A percentile compares a stretch with the other conserved stretches of the same genome.
Evolutionary conservation across 2,113 vertebrate species (phyloP).

Genomic region (Callopanchax toddi): DNA sequence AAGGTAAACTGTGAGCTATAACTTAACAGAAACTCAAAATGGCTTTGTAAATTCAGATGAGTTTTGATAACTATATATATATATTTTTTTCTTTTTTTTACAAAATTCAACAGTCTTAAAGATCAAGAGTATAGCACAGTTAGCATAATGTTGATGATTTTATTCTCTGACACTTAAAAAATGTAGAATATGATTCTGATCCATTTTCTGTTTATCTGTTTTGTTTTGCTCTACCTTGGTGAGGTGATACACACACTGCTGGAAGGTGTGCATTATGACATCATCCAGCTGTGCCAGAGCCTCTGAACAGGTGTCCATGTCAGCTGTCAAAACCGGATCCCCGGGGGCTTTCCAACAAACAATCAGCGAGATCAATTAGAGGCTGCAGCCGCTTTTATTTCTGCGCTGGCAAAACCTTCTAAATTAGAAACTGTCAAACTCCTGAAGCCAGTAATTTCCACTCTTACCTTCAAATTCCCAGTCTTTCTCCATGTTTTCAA

Average conservation of each 20-base stretch:
- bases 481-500: constrained; percentile 89
- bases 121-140: too few relatives aligned
- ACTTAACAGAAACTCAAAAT: too few relatives aligned
- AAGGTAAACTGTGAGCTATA: too few relatives aligned
- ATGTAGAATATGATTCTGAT: too few relatives aligned
- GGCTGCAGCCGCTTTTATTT: constrained; percentile 7
- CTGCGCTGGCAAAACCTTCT: constrained; percentile 5
- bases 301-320: constrained; percentile 91
- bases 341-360: constrained; percentile 69
- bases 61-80: too few relatives aligned
- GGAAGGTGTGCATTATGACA: constrained; percentile 95
- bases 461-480: constrained; percentile 90
- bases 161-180: too few relatives aligned
- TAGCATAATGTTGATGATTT: too few relatives aligned
- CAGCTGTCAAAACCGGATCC: constrained; percentile 84
- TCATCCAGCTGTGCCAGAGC: constrained; percentile 92
- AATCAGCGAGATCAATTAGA: constrained; percentile 16
- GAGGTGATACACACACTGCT: constrained; percentile 94
- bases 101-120: too few relatives aligned
- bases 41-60: too few relatives aligned
- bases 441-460: not conserved
- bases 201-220: not conserved
- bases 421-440: not conserved
- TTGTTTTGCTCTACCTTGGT: constrained; percentile 83
- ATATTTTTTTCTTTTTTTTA: too few relatives aligned